Base-by-base conservation (phyloP, 2,797 vertebrate genomes). In the Sebastolobus altivelis region DNA sequence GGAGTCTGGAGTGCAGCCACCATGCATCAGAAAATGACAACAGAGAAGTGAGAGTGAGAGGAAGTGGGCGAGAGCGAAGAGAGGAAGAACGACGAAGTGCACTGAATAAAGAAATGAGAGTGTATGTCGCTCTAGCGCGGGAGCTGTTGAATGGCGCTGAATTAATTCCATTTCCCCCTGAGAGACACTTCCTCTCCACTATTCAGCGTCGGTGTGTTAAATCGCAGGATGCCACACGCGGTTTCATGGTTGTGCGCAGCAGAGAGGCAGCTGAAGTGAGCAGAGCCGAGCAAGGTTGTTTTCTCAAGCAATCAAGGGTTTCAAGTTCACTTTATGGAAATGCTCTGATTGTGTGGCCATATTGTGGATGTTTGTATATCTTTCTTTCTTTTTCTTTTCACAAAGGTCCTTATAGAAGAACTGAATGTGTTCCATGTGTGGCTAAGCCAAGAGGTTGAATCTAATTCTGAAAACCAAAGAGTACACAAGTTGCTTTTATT, bases 131-230 rank as follows among this genome's bases (percentile, higher is more conserved):
- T 85, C 75, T n/a, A 79, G 84, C 38, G 66, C 65, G 20, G 66
- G 87, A 87, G 87, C 82, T 75, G 81, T 71, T 94, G 90, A 93
- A 91, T 92, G 81, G 83, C 75, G 38, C 82, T 83, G 89, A 90
- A 92, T 91, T 84, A 87, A 91, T 93, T 89, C 84, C 81, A 81
- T 90, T 93, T 91, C 88, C 89, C 83, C 91, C 89, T n/a, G 85
- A 89, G 89, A 87, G 82, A 76, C 91, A 94, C 93, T 94, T 91
- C 92, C 91, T 76, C 81, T 88, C 69, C 87, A 83, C 87, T 85
- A 94, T 93, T 95, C 94, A 87, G 90, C 89, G 78, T 93, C 78
- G 20, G 79, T 87, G 91, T 89, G 88, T 82, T 90, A 85, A 93
- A 90, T 92, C 81, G 92, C 89, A 88, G 90, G 88, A 93, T 91